Evolutionary conservation across 2,113 vertebrate genomes (phyloP), one percentile per base, ranked within the genome.

Genomic region (Tinamus guttatus): DNA sequence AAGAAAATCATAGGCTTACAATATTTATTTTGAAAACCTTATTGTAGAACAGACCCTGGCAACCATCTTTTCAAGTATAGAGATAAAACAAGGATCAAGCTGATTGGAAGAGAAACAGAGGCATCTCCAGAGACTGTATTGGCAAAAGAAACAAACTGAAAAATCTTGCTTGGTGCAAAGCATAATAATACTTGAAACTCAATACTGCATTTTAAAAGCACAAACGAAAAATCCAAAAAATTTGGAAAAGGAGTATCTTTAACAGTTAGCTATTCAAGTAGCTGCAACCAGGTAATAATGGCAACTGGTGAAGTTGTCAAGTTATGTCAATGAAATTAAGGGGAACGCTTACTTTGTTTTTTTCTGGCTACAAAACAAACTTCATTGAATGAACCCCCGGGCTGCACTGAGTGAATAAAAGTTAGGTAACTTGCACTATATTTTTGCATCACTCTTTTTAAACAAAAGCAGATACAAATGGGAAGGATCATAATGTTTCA

Each of bases 401-500:
- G 30, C 38, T 85, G 74, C 83, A 62, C 1, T 1, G 18, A 51
- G 59, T 30, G 22, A 82, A 60, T 41, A 32, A 14, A 77, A 94
- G n/a, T 63, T 81, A 75, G 56, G 38, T n/a, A 9, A 86, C 54
- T 60, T 30, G 36, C 11, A 58, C 56, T 60, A 43, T 13, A 13
- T 65, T 65, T 49, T 87, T 79, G 4, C 15, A n/a, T 40, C 41
- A 77, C 68, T 58, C 87, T 79, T 59, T 34, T 81, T 92, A 86
- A 87, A 67, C 41, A 67, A 94, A 94, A 87, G n/a, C 59, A 85
- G 69, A 79, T 67, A 94, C 32, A 95, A 86, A 68, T 11, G 58
- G 43, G 40, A 89, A 27, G 24, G 41, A 40, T 76, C 21, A 79
- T 64, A 94, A 87, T 65, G n/a, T 28, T 64, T 94, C 15, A 25